These are phyloP conservation scores for Aporrectodea caliginosa DNA, from an alignment of 1,140 invertebrate species.

Conservation along the genomic window DNA sequence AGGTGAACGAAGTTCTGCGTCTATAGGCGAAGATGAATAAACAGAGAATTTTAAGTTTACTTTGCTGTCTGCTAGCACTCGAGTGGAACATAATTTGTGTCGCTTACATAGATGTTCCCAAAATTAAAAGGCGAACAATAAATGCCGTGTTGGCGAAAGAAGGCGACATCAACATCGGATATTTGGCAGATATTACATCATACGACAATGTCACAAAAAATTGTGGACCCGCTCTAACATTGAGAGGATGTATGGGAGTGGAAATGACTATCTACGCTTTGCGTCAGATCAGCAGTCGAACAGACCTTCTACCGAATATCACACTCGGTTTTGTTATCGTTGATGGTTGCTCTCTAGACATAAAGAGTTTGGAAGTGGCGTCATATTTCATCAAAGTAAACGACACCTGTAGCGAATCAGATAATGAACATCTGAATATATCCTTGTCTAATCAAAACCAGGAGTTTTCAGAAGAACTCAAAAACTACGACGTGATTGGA, in stretches of 20 bases:
- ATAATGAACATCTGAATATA: no score
- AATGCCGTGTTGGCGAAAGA: not conserved
- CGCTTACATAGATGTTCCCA: no score
- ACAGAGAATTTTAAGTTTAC: no score
- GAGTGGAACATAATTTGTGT: no score
- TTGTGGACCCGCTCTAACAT: not conserved
- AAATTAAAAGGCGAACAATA: no score
- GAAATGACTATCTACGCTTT: not conserved
- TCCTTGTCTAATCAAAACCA: no score
- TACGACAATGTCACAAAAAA: not conserved
- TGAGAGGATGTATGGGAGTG: not conserved
- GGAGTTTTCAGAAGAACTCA: not conserved
- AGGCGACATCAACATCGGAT: not conserved
- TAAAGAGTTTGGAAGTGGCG: constrained; percentile 61
- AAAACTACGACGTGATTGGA: not conserved
- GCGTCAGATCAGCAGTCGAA: constrained; percentile 65
- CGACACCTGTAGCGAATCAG: not conserved
- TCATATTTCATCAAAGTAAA: not conserved
- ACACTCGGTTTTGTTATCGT: constrained; percentile 68
- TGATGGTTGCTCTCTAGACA: constrained; percentile 71
- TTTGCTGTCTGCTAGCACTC: no score
- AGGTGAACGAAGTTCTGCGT: no score
- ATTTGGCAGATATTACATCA: not conserved
- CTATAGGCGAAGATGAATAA: no score
- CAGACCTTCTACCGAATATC: constrained; percentile 59